These are phyloP conservation scores for Wasmannia auropunctata DNA, from an alignment of 1,140 invertebrate species.

Conservation along the genomic window DNA sequence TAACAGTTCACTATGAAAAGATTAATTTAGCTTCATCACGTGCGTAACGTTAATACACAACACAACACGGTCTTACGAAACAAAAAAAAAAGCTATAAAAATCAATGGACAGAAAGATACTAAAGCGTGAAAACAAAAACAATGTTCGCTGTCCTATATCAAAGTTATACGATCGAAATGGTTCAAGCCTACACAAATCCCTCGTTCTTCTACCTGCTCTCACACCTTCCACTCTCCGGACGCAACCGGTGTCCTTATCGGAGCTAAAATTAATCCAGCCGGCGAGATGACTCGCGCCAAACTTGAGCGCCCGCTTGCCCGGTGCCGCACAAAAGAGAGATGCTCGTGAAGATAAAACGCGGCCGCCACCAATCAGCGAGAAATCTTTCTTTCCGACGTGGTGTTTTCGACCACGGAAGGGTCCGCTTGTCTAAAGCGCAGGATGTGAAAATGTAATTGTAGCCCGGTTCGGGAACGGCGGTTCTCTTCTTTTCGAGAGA, in stretches of 20 bases:
- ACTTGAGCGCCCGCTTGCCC: constrained; percentile 39
- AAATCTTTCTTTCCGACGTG: constrained; percentile 58
- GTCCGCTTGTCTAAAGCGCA: constrained; percentile 32
- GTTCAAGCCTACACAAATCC: neutral
- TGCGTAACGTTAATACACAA: neutral
- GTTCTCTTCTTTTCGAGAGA: constrained; percentile 4
- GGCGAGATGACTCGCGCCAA: constrained; percentile 47
- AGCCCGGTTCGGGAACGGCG: neutral
- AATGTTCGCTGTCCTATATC: constrained; percentile 27
- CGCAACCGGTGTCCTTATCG: constrained; percentile 61
- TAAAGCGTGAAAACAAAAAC: constrained; percentile 33
- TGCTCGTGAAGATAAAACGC: constrained; percentile 67
- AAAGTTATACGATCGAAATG: neutral
- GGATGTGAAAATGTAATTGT: constrained; percentile 71
- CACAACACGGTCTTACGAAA: neutral
- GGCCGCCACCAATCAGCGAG: constrained; percentile 54
- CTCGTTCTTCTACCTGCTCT: constrained; percentile 34
- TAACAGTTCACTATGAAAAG: neutral
- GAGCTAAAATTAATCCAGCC: constrained; percentile 59
- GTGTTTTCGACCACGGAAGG: constrained; percentile 55
- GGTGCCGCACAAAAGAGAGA: constrained; percentile 59
- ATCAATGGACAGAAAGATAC: neutral
- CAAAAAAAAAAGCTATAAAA: constrained; percentile 21
- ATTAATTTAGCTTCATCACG: neutral
- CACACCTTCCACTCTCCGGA: constrained; percentile 14